phyloP scores from a whole-genome alignment of 2,888 invertebrate species.

The Dysmachus trigonus region DNA sequence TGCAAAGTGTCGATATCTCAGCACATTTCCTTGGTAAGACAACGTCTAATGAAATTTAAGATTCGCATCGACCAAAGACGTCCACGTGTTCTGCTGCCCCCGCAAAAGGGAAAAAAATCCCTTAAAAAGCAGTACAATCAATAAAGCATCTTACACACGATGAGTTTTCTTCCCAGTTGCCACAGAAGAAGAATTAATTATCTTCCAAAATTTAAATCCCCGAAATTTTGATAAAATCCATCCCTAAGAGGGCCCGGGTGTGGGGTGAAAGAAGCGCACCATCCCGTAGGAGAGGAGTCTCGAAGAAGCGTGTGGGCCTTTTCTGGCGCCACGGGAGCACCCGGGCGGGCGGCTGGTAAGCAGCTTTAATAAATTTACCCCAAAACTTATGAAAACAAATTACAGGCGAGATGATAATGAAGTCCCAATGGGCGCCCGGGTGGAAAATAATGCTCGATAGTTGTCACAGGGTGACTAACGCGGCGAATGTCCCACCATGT shows the following conservation, averaged over 20 bases:
- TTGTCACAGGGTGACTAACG: slow-evolving; percentile 32
- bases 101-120: neutral
- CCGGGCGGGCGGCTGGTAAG: neutral
- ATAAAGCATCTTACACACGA: neutral
- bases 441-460: slow-evolving; percentile 36
- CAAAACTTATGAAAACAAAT: slow-evolving; percentile 33
- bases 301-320: neutral
- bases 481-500: slow-evolving; percentile 1
- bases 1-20: neutral
- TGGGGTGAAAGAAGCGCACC: neutral
- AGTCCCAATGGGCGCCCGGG: slow-evolving; percentile 25
- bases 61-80: neutral
- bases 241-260: neutral
- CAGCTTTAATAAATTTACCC: slow-evolving; percentile 19
- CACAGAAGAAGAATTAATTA: neutral
- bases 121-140: neutral
- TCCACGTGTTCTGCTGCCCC: neutral
- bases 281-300: neutral
- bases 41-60: neutral
- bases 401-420: slow-evolving; percentile 22
- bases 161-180: neutral
- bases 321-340: neutral
- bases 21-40: neutral
- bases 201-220: neutral
- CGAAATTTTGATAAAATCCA: neutral